Base-by-base conservation (phyloP, 37 sponge, comb jelly and placozoan species). In the Amphimedon queenslandica region DNA sequence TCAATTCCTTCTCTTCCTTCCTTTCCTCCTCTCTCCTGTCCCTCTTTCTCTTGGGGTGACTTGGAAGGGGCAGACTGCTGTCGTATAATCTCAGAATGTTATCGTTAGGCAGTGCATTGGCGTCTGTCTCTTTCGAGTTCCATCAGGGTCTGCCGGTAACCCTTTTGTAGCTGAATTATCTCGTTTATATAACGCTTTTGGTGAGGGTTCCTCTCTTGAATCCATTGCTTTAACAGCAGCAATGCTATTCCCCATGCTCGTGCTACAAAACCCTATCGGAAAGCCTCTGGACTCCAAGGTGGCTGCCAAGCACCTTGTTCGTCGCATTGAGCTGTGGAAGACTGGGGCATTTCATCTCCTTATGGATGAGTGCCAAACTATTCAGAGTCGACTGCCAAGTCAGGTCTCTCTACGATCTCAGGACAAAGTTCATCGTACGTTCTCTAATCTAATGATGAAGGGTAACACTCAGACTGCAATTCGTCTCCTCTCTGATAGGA, bases 211-310 rank as follows among this genome's bases (percentile, higher is more conserved):
- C 31, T 21, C 58, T 32, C 16, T 57, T 4, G 73, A 72, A 57
- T 21, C 60, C 8, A 72, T 72, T 31, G 58, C 73, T 55, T 33
- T 72, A 57, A 72, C 53, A 18, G 58, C 60, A 29, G 73, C 73
- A 18, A 31, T 72, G n/a, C 60, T 63, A 3, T 30, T 61, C 21
- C 64, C 75, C 8, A 35, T 37, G 23, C 43, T 74, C 5, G 40
- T 74, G 42, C 43, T 74, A 37, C 75, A 74, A 37, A 74, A 58
- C 4, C 75, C 75, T 21, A 4, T 24, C n/a, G 21, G 42, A 28
- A 40, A 37, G 13, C 8, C 53, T 38, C 36, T 43, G 3, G 61
- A 40, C 4, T 37, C 63, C 18, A 63, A 60, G 64, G 75, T 40
- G 6, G 58, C 37, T 40, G 32, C 47, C 2, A 10, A 23, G 2